These are phyloP conservation scores for Phalacrocorax pelagicus DNA, from an alignment of 2,113 vertebrate species.

Conservation along the genomic window DNA sequence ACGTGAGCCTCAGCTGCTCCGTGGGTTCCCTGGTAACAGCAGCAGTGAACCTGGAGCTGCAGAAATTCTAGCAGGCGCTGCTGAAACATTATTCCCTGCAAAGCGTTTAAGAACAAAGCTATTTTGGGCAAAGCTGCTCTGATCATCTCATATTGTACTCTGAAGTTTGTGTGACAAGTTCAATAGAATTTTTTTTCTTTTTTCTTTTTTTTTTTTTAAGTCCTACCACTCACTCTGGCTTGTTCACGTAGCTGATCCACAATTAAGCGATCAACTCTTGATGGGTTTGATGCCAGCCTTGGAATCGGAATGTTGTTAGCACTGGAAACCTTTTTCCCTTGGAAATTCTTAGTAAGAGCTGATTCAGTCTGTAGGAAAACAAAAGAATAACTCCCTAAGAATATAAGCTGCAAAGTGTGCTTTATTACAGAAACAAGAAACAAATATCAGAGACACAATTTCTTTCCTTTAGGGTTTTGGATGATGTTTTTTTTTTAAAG, in stretches of 20 bases:
- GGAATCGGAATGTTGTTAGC: slow-evolving; percentile 79
- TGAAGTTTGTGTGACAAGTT: not conserved
- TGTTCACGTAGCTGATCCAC: slow-evolving; percentile 85
- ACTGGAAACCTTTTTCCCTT: slow-evolving; percentile 80
- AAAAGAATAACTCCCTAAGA: slow-evolving; percentile 31
- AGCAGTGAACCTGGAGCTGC: not conserved
- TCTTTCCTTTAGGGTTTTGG: not conserved
- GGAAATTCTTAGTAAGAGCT: slow-evolving; percentile 79
- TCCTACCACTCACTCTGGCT: slow-evolving; percentile 77
- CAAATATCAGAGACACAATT: not conserved
- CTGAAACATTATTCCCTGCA: not conserved
- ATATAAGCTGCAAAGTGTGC: not conserved
- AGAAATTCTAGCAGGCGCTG: not conserved
- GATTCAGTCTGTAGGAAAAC: slow-evolving; percentile 79
- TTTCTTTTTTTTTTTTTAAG: not conserved
- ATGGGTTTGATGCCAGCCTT: slow-evolving; percentile 80
- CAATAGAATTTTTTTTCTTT: not conserved
- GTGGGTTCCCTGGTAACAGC: not conserved
- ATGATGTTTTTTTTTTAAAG: not conserved
- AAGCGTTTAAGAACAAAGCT: not conserved
- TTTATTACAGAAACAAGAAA: not conserved
- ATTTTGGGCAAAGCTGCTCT: slow-evolving; percentile 12
- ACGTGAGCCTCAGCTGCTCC: not conserved
- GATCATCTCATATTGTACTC: not conserved
- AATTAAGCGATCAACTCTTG: slow-evolving; percentile 84